A percentile compares a stretch with the other conserved stretches of the same genome.
Evolutionary conservation across 2,797 vertebrate genomes (phyloP).

Genomic region (Buphagus erythrorhynchus): DNA sequence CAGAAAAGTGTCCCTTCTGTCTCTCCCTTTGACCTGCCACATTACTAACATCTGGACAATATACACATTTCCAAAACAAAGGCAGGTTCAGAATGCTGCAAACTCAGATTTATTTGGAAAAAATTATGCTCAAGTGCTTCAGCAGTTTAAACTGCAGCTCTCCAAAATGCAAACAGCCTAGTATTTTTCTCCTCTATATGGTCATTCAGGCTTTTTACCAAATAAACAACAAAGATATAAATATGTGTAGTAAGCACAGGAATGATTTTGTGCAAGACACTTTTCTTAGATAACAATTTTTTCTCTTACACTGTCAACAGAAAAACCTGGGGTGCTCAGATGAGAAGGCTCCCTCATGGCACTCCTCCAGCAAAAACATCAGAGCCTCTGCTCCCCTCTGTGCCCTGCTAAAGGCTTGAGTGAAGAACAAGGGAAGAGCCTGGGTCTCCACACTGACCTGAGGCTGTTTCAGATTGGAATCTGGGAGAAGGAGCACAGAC

Average conservation of each 20-base stretch:
- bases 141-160: not conserved
- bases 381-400: not conserved
- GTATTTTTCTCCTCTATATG: not conserved
- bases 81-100: not conserved
- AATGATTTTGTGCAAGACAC: not conserved
- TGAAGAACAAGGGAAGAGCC: not conserved
- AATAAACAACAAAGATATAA: not conserved
- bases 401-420: not conserved
- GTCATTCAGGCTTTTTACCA: not conserved
- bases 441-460: not conserved
- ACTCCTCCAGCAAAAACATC: not conserved
- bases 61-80: not conserved
- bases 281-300: not conserved
- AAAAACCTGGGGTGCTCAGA: not conserved
- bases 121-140: not conserved
- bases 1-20: too few relatives aligned
- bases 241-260: rapidly evolving
- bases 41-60: not conserved
- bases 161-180: rapidly evolving
- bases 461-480: not conserved
- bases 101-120: not conserved
- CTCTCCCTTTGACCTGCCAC: not conserved
- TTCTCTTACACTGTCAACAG: not conserved
- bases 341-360: not conserved
- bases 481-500: not conserved